Percentiles rank a stretch among this genome's conserved stretches.
Conservation (phyloP, 2,113 vertebrate genomes). For the Tiliqua scincoides region DNA sequence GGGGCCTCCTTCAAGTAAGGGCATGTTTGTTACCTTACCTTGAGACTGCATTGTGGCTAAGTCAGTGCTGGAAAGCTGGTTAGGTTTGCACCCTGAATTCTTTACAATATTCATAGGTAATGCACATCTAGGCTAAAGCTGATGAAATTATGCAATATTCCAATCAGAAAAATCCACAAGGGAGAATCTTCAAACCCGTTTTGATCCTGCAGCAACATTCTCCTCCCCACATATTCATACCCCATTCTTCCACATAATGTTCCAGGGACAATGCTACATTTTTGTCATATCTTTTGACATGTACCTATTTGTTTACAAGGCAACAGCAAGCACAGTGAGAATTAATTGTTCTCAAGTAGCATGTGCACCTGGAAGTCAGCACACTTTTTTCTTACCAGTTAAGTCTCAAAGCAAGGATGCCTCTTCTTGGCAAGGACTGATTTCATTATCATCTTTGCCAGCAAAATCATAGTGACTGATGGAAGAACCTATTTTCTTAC, state of each 20-base stretch:
- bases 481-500: no score
- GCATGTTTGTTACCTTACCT: no score
- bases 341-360: neutral
- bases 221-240: neutral
- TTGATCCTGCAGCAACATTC: neutral
- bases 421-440: neutral
- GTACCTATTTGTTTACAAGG: neutral
- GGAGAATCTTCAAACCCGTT: neutral
- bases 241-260: neutral
- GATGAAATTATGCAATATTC: neutral
- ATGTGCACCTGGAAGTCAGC: neutral
- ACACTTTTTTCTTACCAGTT: neutral
- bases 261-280: neutral
- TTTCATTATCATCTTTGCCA: neutral
- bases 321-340: neutral
- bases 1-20: no score
- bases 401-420: neutral
- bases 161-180: neutral
- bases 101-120: neutral
- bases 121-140: neutral
- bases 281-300: neutral
- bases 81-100: no score
- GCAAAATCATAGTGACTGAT: neutral
- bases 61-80: no score
- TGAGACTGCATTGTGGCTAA: no score